A percentile compares a stretch with the other conserved stretches of the same genome.
These are phyloP conservation scores for Musca domestica DNA, from an alignment of 1,140 invertebrate genomes.

Conservation along the genomic window DNA sequence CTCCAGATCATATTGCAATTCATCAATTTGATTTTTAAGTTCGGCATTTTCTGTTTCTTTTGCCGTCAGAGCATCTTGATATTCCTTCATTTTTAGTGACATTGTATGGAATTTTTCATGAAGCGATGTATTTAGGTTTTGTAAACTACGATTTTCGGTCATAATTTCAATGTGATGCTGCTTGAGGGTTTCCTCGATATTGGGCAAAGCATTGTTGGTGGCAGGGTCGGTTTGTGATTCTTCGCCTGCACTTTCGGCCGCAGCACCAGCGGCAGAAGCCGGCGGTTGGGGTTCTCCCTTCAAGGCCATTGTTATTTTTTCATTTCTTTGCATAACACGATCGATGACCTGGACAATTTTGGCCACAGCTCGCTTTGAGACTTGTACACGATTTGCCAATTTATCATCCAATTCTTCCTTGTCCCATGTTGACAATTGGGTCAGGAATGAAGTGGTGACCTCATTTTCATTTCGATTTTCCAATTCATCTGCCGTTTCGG, in stretches of 20 bases:
- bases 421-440: slow-evolving; percentile 97
- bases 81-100: slow-evolving; percentile 85
- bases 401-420: slow-evolving; percentile 96
- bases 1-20: slow-evolving; percentile 89
- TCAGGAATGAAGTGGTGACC: slow-evolving; percentile 93
- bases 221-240: slow-evolving; percentile 27
- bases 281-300: slow-evolving; percentile 61
- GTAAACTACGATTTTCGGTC: slow-evolving; percentile 85
- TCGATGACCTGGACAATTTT: slow-evolving; percentile 97
- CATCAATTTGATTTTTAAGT: slow-evolving; percentile 92
- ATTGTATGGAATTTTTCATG: slow-evolving; percentile 93
- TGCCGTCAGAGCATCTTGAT: slow-evolving; percentile 87
- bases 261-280: not conserved
- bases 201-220: slow-evolving; percentile 12
- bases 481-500: slow-evolving; percentile 93
- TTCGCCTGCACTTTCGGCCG: not conserved
- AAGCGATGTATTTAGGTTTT: slow-evolving; percentile 87
- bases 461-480: slow-evolving; percentile 96
- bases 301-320: slow-evolving; percentile 84
- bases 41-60: slow-evolving; percentile 94
- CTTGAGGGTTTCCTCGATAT: slow-evolving; percentile 77
- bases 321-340: slow-evolving; percentile 87
- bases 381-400: slow-evolving; percentile 88
- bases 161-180: slow-evolving; percentile 84
- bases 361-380: slow-evolving; percentile 89